A percentile compares a stretch with the other conserved stretches of the same genome.
Evolutionary conservation across 2,113 vertebrate genomes (phyloP).

Genomic region (Aldabrachelys gigantea): DNA sequence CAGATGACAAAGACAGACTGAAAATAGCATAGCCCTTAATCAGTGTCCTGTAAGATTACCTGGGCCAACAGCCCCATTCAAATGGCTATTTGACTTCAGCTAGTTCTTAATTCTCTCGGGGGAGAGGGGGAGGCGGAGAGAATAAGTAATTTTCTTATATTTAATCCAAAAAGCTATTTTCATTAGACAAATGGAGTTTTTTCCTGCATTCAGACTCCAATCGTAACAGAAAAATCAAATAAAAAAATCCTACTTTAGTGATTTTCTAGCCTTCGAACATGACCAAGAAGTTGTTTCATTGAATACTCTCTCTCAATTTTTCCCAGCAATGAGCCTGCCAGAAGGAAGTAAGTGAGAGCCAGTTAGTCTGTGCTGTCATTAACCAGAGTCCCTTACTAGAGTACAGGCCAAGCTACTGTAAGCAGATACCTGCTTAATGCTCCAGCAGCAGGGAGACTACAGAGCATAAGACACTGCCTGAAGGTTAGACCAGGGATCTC

Average conservation of each 20-base stretch:
- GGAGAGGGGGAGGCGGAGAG: rapidly evolving
- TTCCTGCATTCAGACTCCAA: too few species aligned
- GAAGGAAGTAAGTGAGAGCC: neutral
- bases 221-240: too few species aligned
- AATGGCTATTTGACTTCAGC: neutral
- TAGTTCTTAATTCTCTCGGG: neutral
- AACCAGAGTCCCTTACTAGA: neutral
- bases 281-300: neutral
- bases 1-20: neutral
- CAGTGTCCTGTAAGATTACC: neutral
- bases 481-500: neutral
- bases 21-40: neutral
- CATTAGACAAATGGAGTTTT: neutral
- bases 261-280: neutral
- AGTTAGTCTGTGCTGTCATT: neutral
- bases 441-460: neutral
- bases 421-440: neutral
- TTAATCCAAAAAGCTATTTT: neutral
- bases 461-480: neutral
- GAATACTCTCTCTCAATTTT: neutral
- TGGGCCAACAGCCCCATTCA: neutral
- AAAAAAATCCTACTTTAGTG: neutral
- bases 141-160: neutral
- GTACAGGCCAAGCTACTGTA: neutral
- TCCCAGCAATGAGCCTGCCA: too few species aligned